These are phyloP conservation scores for Perizoma affinitatum DNA, from an alignment of 2,888 invertebrate genomes.

Conservation along the genomic window DNA sequence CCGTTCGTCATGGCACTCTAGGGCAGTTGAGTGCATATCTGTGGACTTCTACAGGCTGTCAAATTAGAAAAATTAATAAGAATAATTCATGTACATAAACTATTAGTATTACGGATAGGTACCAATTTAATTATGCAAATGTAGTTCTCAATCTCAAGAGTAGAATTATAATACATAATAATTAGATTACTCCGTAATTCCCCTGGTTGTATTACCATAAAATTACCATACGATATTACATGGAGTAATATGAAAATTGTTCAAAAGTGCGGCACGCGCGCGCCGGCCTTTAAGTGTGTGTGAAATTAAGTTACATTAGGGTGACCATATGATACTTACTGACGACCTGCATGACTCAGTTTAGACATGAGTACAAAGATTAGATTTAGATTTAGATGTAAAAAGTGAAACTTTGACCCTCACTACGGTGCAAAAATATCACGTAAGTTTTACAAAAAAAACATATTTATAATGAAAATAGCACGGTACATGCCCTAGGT, in stretches of 20 bases:
- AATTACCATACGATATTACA: slow-evolving; percentile 39
- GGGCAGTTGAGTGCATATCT: too few species aligned
- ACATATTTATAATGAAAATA: too few species aligned
- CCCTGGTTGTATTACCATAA: slow-evolving; percentile 38
- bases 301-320: slow-evolving; percentile 31
- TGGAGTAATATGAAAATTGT: slow-evolving; percentile 38
- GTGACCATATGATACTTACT: slow-evolving; percentile 12
- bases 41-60: too few species aligned
- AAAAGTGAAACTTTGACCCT: too few species aligned
- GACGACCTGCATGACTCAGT: too few species aligned
- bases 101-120: slow-evolving; percentile 6
- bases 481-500: too few species aligned
- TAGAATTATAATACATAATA: slow-evolving; percentile 35
- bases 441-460: too few species aligned
- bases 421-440: too few species aligned
- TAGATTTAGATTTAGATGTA: too few species aligned
- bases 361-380: too few species aligned
- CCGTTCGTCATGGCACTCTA: too few species aligned
- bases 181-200: slow-evolving; percentile 39
- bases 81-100: slow-evolving; percentile 3
- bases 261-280: slow-evolving; percentile 35
- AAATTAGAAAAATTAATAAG: slow-evolving; percentile 6
- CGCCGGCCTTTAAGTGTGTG: slow-evolving; percentile 33
- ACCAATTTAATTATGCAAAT: slow-evolving; percentile 36
- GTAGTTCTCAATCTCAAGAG: slow-evolving; percentile 27